Evolutionary conservation across 53 echinoderm and acorn worm species (phyloP).

Genomic region (Mesocentrotus franciscanus): DNA sequence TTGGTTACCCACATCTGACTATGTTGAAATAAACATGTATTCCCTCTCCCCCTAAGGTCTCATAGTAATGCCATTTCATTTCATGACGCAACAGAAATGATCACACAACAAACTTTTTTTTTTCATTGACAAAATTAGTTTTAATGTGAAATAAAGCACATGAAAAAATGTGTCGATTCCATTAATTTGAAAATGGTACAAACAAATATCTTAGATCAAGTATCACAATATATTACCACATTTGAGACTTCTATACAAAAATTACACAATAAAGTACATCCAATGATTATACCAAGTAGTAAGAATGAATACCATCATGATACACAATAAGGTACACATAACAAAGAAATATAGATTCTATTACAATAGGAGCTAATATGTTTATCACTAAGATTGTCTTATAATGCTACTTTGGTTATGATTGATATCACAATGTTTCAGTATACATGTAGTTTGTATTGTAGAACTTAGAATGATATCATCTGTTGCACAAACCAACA

Average conservation of each 20-base stretch:
- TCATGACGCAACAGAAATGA: not conserved
- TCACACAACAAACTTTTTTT: not conserved
- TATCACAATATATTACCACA: conserved; percentile 41
- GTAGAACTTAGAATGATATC: not conserved
- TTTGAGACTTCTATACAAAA: not conserved
- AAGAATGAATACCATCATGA: not conserved
- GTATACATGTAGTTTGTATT: not conserved
- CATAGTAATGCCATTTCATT: no score
- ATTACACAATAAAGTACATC: conserved; percentile 24
- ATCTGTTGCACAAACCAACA: not conserved
- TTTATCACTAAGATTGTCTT: not conserved
- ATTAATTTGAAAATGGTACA: conserved; percentile 42
- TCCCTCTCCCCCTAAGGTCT: no score
- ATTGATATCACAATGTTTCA: not conserved
- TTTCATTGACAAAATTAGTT: conserved; percentile 41
- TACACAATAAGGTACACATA: not conserved
- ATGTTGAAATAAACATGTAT: no score
- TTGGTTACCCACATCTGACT: no score
- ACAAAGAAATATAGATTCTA: not conserved
- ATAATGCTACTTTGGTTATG: not conserved
- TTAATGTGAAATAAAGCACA: conserved; percentile 42
- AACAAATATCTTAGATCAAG: not conserved
- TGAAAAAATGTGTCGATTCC: not conserved
- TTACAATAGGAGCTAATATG: not conserved
- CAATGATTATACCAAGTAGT: not conserved